Evolutionary conservation across 1,140 invertebrate genomes (phyloP).

Genomic region (Neodiprion lecontei): DNA sequence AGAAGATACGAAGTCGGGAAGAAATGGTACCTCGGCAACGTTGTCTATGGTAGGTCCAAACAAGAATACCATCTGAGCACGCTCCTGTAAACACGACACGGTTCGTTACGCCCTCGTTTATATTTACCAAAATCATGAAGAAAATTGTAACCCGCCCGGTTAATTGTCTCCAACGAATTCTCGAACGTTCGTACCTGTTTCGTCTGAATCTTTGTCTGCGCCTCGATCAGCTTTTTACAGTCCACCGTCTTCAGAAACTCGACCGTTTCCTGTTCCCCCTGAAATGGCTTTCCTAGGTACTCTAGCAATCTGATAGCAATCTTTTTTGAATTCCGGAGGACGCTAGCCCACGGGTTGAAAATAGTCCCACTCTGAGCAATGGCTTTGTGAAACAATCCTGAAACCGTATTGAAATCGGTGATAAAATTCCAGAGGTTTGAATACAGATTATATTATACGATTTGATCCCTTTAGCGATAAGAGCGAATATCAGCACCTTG

Average conservation of each 20-base stretch:
- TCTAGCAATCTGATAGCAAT: not conserved
- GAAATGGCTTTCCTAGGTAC: not conserved
- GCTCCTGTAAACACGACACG: not conserved
- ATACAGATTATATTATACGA: too few species aligned
- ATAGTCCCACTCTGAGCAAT: slow-evolving; percentile 67
- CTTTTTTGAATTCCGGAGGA: not conserved
- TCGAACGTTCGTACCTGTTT: slow-evolving; percentile 11
- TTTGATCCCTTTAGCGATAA: too few species aligned
- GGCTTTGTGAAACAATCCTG: slow-evolving; percentile 66
- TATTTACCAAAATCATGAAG: too few species aligned
- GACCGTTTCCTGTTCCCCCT: slow-evolving; percentile 20
- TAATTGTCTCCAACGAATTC: not conserved
- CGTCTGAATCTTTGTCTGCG: slow-evolving; percentile 29
- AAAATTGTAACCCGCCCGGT: too few species aligned
- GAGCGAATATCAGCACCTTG: not conserved
- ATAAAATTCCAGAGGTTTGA: too few species aligned
- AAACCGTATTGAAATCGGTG: not conserved
- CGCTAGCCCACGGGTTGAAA: slow-evolving; percentile 44
- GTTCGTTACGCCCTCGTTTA: not conserved
- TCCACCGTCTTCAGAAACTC: slow-evolving; percentile 43
- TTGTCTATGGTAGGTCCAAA: not conserved
- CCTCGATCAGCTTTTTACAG: slow-evolving; percentile 25
- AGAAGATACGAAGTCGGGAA: not conserved
- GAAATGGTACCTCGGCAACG: not conserved
- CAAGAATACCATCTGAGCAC: not conserved